These are phyloP conservation scores for Pseudomyrmex pallidus DNA, from an alignment of 1,140 invertebrate genomes.

Conservation along the genomic window DNA sequence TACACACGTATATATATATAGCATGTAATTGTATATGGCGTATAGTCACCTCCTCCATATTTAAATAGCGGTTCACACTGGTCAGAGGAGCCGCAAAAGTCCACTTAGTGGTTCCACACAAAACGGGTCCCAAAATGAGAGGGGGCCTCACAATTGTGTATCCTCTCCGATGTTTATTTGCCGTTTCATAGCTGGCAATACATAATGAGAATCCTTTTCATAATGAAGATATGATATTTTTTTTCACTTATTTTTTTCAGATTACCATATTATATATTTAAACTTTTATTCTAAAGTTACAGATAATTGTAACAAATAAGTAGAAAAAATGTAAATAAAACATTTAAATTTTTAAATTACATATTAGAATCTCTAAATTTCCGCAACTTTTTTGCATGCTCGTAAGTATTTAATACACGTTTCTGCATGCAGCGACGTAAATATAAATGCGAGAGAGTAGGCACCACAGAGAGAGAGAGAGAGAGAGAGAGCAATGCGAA, in stretches of 20 bases:
- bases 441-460: background rate
- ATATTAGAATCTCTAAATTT: too few relatives aligned
- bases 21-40: background rate
- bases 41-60: conserved; percentile 54
- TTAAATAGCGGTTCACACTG: conserved; percentile 63
- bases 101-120: conserved; percentile 69
- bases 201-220: conserved; percentile 58
- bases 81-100: conserved; percentile 68
- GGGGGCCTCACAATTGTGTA: conserved; percentile 56
- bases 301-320: background rate
- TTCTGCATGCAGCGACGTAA: background rate
- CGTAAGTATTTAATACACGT: background rate
- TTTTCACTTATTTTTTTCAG: conserved; percentile 23
- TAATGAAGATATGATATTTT: conserved; percentile 46
- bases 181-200: conserved; percentile 73
- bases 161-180: conserved; percentile 66
- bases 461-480: background rate
- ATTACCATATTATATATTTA: background rate
- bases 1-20: too few relatives aligned
- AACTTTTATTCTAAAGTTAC: background rate
- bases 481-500: too few relatives aligned
- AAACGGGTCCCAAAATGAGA: conserved; percentile 67
- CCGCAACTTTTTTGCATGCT: background rate
- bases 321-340: background rate
- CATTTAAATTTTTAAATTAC: too few relatives aligned